Percentiles rank a stretch among this genome's conserved stretches.
These are phyloP conservation scores for Varroa destructor DNA, from an alignment of 1,140 invertebrate genomes.

Conservation along the genomic window DNA sequence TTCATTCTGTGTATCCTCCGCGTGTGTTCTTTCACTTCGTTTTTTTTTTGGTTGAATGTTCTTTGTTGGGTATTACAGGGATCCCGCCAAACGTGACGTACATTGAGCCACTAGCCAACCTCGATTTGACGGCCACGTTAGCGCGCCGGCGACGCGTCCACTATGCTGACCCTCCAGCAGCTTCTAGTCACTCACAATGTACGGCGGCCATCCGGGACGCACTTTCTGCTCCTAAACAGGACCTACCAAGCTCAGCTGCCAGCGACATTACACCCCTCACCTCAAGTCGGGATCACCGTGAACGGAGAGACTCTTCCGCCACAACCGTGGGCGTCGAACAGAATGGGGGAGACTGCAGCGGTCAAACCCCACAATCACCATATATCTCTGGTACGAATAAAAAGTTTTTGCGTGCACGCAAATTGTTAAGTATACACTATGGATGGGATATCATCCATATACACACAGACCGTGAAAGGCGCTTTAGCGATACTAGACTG, in stretches of 20 bases:
- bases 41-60: too few species aligned
- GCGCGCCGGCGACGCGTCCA: constrained; percentile 22
- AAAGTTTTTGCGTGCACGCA: neutral
- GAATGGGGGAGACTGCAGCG: neutral
- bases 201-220: constrained; percentile 27
- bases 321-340: too few species aligned
- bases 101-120: constrained; percentile 24
- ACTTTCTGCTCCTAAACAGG: constrained; percentile 8
- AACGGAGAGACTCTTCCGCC: too few species aligned
- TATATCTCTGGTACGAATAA: constrained; percentile 20
- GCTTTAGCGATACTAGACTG: too few species aligned
- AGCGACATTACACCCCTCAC: constrained; percentile 24
- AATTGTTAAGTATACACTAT: neutral
- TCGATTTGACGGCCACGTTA: constrained; percentile 18
- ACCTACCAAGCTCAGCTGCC: constrained; percentile 22
- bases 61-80: neutral
- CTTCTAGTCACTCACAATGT: constrained; percentile 20
- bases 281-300: too few species aligned
- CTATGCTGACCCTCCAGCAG: constrained; percentile 23
- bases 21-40: too few species aligned
- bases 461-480: too few species aligned
- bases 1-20: neutral
- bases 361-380: constrained; percentile 23
- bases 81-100: constrained; percentile 26
- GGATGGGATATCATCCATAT: too few species aligned